Evolutionary conservation across 2,113 vertebrate species (phyloP), one percentile per base, ranked within the genome.

Genomic region (Opisthocomus hoazin): DNA sequence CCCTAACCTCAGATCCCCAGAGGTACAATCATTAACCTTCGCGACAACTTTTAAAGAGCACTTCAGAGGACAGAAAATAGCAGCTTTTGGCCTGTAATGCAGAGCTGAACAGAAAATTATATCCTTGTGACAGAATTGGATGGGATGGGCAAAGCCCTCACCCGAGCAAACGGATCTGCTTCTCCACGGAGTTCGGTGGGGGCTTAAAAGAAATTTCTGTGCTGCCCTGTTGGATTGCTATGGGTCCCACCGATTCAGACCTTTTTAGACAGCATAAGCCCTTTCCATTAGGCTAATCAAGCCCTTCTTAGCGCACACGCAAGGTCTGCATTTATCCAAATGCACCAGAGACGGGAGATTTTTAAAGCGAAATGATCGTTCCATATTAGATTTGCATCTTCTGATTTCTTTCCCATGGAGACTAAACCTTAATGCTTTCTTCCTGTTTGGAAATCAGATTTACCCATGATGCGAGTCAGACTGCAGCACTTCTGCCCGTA

Each of bases 1-100:
- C 50, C 73, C 75, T 90, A 86, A 84, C 76, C 79, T 82, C 53
- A 70, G 78, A 58, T 93, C 86, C 89, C 88, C 70, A 83, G 78
- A 80, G 75, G 54, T 43, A 75, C 78, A 78, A 81, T 90, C 86
- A 95, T 96, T 95, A 94, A 92, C 91, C 70, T 92, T 45, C 1
- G 6, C 41, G 56, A 94, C 86, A 89, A 91, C 57, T 76, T 66
- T n/a, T 87, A 81, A 90, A 94, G 20, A 78, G 73, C n/a, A 66
- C 65, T 45, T 93, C 81, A 70, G 64, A 4, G 41, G 39, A 50
- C 6, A 79, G 53, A 91, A 91, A 94, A 92, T 17, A 94, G 84
- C 37, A 77, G 68, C 71, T 95, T 94, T 78, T 50, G 77, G 34
- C 34, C 75, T 56, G 51, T 45, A 66, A 87, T 10, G 15, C 45